Evolutionary conservation across 2,797 vertebrate species (phyloP).

Genomic region (Loris lydekkerianus): DNA sequence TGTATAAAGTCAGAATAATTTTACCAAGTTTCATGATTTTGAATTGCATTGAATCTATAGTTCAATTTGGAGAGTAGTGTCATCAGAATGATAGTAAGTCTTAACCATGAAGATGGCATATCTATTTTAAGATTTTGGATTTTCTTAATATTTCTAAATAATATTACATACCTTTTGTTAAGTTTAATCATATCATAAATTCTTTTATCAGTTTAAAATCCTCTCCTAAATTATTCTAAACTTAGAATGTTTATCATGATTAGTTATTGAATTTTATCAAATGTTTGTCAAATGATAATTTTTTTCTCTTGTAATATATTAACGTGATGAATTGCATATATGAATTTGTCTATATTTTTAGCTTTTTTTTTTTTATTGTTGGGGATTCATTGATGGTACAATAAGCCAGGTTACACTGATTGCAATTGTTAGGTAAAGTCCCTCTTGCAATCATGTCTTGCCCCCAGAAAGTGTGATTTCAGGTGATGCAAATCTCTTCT

Average conservation of each 20-base stretch:
- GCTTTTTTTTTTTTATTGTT: no score
- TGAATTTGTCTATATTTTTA: background rate
- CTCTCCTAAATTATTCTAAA: background rate
- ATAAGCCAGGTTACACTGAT: no score
- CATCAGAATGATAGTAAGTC: no score
- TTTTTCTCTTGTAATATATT: background rate
- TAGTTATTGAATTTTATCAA: background rate
- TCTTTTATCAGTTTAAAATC: background rate
- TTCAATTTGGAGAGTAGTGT: background rate
- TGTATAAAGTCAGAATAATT: background rate
- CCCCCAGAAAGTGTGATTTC: background rate
- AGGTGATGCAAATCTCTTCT: slow-evolving; percentile 60
- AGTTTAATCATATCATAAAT: background rate
- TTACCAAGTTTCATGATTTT: background rate
- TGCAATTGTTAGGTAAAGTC: no score
- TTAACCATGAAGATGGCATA: background rate
- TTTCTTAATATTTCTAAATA: background rate
- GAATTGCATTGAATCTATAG: background rate
- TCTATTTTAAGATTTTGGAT: background rate
- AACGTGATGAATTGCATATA: background rate
- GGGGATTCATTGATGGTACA: no score
- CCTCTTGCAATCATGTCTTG: no score
- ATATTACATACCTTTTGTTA: background rate
- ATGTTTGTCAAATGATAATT: background rate
- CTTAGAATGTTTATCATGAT: background rate